These are phyloP conservation scores for Scaptomyza reducta DNA, from an alignment of 2,888 invertebrate genomes.

Conservation along the genomic window DNA sequence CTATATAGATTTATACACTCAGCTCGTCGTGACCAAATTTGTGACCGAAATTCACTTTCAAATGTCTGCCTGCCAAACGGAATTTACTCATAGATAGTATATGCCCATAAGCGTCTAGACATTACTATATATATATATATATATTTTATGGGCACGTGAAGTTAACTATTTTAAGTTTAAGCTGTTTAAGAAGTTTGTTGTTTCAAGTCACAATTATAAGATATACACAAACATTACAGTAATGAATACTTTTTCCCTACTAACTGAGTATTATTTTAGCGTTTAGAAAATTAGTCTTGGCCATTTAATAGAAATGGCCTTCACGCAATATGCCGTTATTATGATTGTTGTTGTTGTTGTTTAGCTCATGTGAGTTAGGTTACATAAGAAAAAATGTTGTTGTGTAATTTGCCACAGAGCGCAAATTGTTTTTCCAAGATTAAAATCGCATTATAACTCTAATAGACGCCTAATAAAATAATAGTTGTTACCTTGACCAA, in stretches of 20 bases:
- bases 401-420: conserved; percentile 22
- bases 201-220: too few relatives aligned
- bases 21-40: conserved; percentile 67
- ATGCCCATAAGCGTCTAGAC: conserved; percentile 12
- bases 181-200: background rate
- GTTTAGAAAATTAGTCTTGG: conserved; percentile 51
- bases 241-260: conserved; percentile 42
- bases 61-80: conserved; percentile 47
- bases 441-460: conserved; percentile 37
- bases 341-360: conserved; percentile 4
- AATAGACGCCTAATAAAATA: conserved; percentile 20
- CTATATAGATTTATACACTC: conserved; percentile 10
- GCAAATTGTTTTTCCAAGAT: conserved; percentile 36
- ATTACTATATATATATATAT: conserved; percentile 13
- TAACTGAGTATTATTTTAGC: conserved; percentile 38
- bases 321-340: conserved; percentile 46
- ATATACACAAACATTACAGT: conserved; percentile 16
- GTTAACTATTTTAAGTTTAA: background rate
- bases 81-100: conserved; percentile 26
- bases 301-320: conserved; percentile 64
- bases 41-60: conserved; percentile 66
- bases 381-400: conserved; percentile 36
- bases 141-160: conserved; percentile 42
- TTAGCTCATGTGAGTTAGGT: conserved; percentile 19
- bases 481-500: conserved; percentile 33